phyloP scores from a whole-genome alignment of 2,797 vertebrate genomes.

The Eospalax fontanierii region DNA sequence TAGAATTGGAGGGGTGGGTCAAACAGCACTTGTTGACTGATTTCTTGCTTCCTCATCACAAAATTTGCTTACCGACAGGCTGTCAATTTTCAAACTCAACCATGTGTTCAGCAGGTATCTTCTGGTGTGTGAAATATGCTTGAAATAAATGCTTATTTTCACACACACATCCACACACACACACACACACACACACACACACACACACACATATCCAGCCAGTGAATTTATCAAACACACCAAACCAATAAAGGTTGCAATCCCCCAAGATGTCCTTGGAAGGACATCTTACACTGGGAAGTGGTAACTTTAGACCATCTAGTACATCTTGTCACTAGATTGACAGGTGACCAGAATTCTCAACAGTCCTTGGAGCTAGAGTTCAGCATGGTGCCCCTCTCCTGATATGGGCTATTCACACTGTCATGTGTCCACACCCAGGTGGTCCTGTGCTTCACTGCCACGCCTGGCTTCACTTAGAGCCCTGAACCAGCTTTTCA shows the following conservation, averaged over 20 bases:
- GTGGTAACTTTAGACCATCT: neutral
- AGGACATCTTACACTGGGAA: neutral
- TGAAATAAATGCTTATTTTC: slow-evolving; percentile 76
- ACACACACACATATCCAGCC: neutral
- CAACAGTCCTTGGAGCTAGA: neutral
- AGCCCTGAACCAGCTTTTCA: neutral
- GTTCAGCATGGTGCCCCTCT: neutral
- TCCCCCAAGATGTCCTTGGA: neutral
- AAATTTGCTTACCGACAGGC: slow-evolving; percentile 33
- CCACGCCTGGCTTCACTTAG: neutral
- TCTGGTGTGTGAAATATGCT: slow-evolving; percentile 63
- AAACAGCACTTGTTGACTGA: slow-evolving; percentile 1
- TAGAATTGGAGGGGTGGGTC: slow-evolving; percentile 33
- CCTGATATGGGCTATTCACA: neutral
- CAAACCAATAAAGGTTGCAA: neutral
- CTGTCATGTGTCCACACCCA: neutral
- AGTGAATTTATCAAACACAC: neutral
- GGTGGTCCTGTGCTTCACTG: neutral
- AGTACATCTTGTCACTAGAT: neutral
- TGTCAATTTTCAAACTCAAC: slow-evolving; percentile 56
- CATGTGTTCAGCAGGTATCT: slow-evolving; percentile 57
- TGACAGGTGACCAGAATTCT: neutral
- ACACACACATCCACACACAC: neutral
- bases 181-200: neutral
- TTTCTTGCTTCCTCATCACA: slow-evolving; percentile 55